These are phyloP conservation scores for Nannospalax galili DNA, from an alignment of 2,113 vertebrate species.

Conservation along the genomic window DNA sequence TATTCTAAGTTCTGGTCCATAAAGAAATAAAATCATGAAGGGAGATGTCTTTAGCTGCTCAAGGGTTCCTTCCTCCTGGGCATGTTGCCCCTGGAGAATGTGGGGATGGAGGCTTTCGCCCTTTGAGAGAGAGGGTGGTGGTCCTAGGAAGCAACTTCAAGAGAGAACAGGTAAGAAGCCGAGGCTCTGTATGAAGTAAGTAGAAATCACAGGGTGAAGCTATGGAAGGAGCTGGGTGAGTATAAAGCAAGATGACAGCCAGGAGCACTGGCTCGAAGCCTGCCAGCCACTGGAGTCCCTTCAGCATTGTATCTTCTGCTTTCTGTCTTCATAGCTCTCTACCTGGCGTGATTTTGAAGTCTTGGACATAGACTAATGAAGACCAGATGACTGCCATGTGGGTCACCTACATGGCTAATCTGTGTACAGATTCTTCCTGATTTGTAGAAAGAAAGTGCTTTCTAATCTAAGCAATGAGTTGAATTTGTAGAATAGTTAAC, in stretches of 20 bases:
- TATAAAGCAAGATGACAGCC: background rate
- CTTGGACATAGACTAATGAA: background rate
- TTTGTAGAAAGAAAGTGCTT: background rate
- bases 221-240: background rate
- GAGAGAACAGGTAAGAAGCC: background rate
- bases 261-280: background rate
- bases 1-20: background rate
- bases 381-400: background rate
- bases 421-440: background rate
- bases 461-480: background rate
- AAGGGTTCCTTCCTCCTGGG: background rate
- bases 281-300: background rate
- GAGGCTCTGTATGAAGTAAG: background rate
- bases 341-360: background rate
- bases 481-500: background rate
- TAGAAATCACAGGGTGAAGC: background rate
- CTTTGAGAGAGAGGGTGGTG: background rate
- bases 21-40: background rate
- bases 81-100: background rate
- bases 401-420: background rate
- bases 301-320: too few relatives aligned
- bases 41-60: background rate
- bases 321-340: background rate
- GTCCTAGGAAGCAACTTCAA: background rate
- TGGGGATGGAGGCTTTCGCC: background rate